Percentiles rank a stretch among this genome's conserved stretches.
Evolutionary conservation across 2,113 vertebrate species (phyloP).

Genomic region (Paradoxurus hermaphroditus): DNA sequence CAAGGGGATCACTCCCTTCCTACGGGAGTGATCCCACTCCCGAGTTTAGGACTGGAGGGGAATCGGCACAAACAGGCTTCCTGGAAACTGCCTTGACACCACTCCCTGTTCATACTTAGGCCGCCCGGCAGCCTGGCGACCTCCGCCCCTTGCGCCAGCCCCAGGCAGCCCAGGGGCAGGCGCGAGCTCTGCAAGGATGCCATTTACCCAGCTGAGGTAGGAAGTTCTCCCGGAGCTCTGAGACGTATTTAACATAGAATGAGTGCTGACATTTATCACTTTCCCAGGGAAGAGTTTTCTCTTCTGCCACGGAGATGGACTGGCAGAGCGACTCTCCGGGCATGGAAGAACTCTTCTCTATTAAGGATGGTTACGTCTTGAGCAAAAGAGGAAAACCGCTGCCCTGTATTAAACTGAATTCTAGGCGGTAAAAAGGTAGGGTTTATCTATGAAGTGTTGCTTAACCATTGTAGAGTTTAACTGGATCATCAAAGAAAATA

Average conservation of each 20-base stretch:
- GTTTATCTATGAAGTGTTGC: background rate
- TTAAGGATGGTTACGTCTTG: background rate
- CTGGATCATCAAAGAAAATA: constrained; percentile 9
- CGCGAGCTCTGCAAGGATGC: background rate
- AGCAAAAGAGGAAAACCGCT: background rate
- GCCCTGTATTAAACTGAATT: background rate
- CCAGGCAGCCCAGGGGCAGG: background rate
- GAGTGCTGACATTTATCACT: background rate
- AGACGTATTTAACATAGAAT: background rate
- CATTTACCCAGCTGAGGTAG: background rate
- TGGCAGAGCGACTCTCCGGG: background rate
- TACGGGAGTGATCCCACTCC: too few relatives aligned
- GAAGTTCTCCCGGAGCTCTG: background rate
- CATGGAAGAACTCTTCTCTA: background rate
- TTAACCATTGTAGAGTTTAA: background rate
- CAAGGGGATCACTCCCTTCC: background rate
- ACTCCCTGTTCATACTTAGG: background rate
- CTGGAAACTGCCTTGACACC: background rate
- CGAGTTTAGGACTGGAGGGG: background rate
- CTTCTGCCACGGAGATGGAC: background rate
- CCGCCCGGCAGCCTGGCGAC: background rate
- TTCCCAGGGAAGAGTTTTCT: background rate
- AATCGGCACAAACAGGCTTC: background rate
- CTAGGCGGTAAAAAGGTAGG: background rate
- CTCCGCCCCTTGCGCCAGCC: background rate